Evolutionary conservation across 2,113 vertebrate species (phyloP), one percentile per base, ranked within the genome.

Genomic region (Psophia crepitans): DNA sequence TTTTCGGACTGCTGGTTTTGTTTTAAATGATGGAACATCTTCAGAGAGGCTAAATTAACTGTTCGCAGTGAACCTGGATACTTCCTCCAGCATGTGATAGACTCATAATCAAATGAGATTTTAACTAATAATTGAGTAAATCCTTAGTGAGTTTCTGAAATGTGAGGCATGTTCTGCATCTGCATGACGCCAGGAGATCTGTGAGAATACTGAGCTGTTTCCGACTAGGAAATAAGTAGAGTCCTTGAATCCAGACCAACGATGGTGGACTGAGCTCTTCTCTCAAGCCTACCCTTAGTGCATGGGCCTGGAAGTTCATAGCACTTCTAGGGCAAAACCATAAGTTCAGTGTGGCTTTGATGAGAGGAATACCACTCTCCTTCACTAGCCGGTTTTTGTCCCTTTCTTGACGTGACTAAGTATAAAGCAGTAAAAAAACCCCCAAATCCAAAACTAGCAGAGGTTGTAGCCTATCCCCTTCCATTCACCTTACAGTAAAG

Each of bases 111-210:
- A 86, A 95, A 90, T 86, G 71, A 96, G 75, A 66, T 89, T 94
- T 94, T 95, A 96, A 94, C 92, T 95, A 95, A 83, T 95, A 86
- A 87, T 74, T 86, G 49, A 95, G 70, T 41, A 81, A 96, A 86
- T 86, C 82, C 71, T 90, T 28, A 44, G 79, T 68, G 85, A 83
- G 54, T 56, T 64, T 95, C 61, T 89, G 81, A 85, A 94, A 73
- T 61, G 60, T 30, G 20, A 93, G 63, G 27, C 21, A 53, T 51
- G 63, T 8, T 91, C 57, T 74, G 75, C 30, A 81, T 69, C 58
- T 90, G 37, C n/a, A 33, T 16, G 54, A 32, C 65, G 75, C 43
- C 75, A 85, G 39, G 51, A 91, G 46, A 61, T 53, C n/a, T 87
- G 13, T 49, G 54, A 86, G 39, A 54, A 70, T 33, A 63, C 28